Evolutionary conservation across 2,797 vertebrate genomes (phyloP).

Genomic region (Rallus crepitans): DNA sequence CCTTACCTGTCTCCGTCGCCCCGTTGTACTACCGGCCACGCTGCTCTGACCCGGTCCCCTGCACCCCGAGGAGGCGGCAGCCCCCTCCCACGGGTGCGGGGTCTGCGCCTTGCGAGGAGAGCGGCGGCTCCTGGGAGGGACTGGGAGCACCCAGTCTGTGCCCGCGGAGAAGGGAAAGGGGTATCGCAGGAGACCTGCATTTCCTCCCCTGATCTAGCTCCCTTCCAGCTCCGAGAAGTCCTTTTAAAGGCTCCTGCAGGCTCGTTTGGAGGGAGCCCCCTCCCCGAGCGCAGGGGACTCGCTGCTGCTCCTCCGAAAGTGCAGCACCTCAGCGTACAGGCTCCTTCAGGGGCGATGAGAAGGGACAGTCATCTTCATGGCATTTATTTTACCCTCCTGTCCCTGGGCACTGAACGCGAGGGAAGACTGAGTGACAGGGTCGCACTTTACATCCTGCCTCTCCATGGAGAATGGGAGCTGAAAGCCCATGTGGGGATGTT

Average conservation of each 20-base stretch:
- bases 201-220: neutral
- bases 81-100: neutral
- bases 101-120: neutral
- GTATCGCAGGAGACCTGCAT: neutral
- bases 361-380: neutral
- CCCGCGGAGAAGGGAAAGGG: neutral
- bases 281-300: neutral
- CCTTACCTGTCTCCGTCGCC: neutral
- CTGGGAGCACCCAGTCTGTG: neutral
- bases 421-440: neutral
- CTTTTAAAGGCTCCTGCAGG: neutral
- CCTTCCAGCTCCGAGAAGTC: neutral
- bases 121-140: neutral
- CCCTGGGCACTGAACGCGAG: neutral
- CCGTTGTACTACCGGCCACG: neutral
- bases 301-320: neutral
- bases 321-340: neutral
- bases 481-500: neutral
- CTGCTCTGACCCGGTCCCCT: neutral
- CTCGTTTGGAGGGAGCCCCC: neutral
- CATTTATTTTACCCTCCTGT: rapidly evolving
- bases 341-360: rapidly evolving
- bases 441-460: neutral
- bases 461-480: rapidly evolving
- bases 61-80: neutral